A percentile compares a stretch with the other conserved stretches of the same genome.
Evolutionary conservation across 35 echinoderm and acorn worm genomes (phyloP).

Genomic region (Heliocidaris erythrogramma): DNA sequence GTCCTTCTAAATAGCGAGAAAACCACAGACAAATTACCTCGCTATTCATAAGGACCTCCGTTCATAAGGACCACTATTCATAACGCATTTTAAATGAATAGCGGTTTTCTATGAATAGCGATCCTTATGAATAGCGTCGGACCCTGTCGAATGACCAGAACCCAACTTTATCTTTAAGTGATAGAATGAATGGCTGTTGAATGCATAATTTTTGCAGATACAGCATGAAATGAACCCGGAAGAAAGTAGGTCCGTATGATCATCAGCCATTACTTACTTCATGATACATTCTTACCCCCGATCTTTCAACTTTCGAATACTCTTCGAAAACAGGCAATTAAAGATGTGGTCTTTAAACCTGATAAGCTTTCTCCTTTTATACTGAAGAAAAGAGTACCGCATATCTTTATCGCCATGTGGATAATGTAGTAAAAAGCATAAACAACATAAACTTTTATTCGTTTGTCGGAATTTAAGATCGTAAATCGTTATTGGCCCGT

Average conservation of each 20-base stretch:
- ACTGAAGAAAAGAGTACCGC: not conserved
- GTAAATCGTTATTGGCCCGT: not conserved
- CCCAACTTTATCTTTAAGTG: too few relatives aligned
- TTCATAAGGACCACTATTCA: too few relatives aligned
- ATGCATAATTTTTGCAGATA: too few relatives aligned
- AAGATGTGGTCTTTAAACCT: not conserved
- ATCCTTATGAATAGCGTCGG: too few relatives aligned
- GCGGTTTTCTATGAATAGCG: too few relatives aligned
- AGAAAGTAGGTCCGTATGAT: not conserved
- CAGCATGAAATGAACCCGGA: not conserved
- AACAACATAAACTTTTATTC: conserved; percentile 45
- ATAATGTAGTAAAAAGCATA: conserved; percentile 1
- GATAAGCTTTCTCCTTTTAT: not conserved
- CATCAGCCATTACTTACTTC: not conserved
- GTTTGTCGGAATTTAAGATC: conserved; percentile 7
- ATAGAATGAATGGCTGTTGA: too few relatives aligned
- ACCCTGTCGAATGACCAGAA: too few relatives aligned
- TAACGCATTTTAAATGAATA: too few relatives aligned
- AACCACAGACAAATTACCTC: too few relatives aligned
- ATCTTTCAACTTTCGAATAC: not conserved
- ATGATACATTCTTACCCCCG: not conserved
- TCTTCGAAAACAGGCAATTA: not conserved
- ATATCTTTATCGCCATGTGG: conserved; percentile 37
- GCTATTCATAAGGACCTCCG: too few relatives aligned
- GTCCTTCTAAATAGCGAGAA: too few relatives aligned